phyloP scores from a whole-genome alignment of 2,113 vertebrate genomes.

The Channa maculata region DNA sequence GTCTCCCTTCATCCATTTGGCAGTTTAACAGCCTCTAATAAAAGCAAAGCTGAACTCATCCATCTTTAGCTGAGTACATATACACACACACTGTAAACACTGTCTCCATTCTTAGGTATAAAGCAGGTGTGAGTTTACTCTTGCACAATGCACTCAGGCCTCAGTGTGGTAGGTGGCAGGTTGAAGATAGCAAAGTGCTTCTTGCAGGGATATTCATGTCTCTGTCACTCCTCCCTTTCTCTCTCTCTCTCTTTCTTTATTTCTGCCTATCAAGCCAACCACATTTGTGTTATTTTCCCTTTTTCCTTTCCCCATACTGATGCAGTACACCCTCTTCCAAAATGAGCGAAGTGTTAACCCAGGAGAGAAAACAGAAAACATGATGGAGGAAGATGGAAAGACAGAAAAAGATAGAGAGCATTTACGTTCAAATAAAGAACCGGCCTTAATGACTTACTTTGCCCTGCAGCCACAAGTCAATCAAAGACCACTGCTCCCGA shows the following conservation, averaged over 20 bases:
- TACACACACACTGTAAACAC: constrained; percentile 3
- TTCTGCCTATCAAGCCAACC: constrained; percentile 47
- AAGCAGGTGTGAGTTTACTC: constrained; percentile 7
- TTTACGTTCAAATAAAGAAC: constrained; percentile 74
- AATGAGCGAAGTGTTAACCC: constrained; percentile 56
- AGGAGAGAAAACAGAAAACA: constrained; percentile 59
- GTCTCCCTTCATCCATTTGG: constrained; percentile 24
- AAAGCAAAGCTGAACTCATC: constrained; percentile 24
- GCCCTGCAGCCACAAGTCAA: constrained; percentile 70
- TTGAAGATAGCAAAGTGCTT: constrained; percentile 44
- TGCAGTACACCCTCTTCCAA: constrained; percentile 51
- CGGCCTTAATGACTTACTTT: constrained; percentile 78
- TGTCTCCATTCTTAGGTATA: constrained; percentile 2
- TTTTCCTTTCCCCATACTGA: background rate
- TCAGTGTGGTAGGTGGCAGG: constrained; percentile 50
- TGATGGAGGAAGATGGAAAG: constrained; percentile 25
- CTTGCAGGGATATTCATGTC: constrained; percentile 48
- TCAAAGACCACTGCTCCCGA: constrained; percentile 56
- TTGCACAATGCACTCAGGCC: constrained; percentile 16
- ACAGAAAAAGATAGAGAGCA: constrained; percentile 38
- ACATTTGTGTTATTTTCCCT: constrained; percentile 48
- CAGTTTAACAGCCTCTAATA: constrained; percentile 58
- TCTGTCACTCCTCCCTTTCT: background rate
- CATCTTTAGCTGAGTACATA: constrained; percentile 32
- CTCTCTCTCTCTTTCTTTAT: constrained; percentile 8